Evolutionary conservation across 2,113 vertebrate species (phyloP), one percentile per base, ranked within the genome.

Genomic region (Seriola dumerili): DNA sequence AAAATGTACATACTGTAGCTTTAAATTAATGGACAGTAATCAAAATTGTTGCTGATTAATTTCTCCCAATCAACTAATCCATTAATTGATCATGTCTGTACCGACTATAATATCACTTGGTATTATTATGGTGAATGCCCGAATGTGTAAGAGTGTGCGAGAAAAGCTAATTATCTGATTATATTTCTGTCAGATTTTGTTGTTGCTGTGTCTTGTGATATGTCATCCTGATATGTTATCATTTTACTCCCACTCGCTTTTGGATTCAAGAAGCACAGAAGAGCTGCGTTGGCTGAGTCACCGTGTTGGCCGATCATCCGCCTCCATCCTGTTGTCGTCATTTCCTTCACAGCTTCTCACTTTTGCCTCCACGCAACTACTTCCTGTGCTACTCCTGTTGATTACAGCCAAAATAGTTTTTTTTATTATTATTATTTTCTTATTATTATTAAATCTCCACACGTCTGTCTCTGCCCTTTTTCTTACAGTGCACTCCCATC

Each of bases 401-500:
- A 74, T 62, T 57, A 52, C 32, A 55, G 74, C 19, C 25, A 83
- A 59, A 71, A 10, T 14, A 11, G 9, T 19, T 11, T 61, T 68
- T 29, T 19, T 54, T 9, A 14, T 29, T 14, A 50, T 40, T 10
- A 11, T 42, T 42, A 1, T 10, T 42, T 10, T 29, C 2, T 29
- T 29, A 29, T 29, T 29, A 29, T 29, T 29, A 29, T 29, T 29
- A 29, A 29, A 59, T 44, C 5, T 83, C 42, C 16, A 7, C 21
- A 5, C 73, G 11, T 84, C 44, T 81, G 21, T 86, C 29, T 82
- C 29, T 89, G 23, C 58, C 8, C 66, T 72, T 88, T 40, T 36
- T 52, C 57, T 69, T 59, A 64, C 92, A 99, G 98, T 99, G 98
- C 92, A 95, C 96, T 86, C 97, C 98, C 38, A 96, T 98, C 88